A percentile compares a stretch with the other conserved stretches of the same genome.
phyloP scores from a whole-genome alignment of 1,140 invertebrate genomes.

The Micrasema longulum region DNA sequence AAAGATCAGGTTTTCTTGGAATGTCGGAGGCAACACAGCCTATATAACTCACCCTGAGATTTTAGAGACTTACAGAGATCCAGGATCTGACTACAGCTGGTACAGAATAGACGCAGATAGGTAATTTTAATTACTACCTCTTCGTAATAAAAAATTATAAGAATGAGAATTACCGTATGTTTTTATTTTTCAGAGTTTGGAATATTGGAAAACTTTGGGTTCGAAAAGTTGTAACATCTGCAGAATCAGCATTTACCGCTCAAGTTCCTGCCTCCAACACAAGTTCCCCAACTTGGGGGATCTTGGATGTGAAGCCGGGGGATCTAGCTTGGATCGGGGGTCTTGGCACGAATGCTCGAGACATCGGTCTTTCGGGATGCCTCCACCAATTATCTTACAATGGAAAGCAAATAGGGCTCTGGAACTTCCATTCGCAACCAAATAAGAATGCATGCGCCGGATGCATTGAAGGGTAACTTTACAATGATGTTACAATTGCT shows the following conservation, averaged over 20 bases:
- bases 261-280: conserved; percentile 56
- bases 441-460: conserved; percentile 75
- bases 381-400: conserved; percentile 83
- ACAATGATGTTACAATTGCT: too few species aligned
- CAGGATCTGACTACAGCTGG: conserved; percentile 59
- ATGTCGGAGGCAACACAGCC: conserved; percentile 77
- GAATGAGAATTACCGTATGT: neutral
- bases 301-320: conserved; percentile 57
- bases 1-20: conserved; percentile 81
- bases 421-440: conserved; percentile 81
- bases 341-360: conserved; percentile 59
- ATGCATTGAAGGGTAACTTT: conserved; percentile 79
- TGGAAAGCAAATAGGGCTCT: conserved; percentile 83
- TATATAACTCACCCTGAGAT: conserved; percentile 71
- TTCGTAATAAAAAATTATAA: too few species aligned
- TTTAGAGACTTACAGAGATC: conserved; percentile 39
- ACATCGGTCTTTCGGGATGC: conserved; percentile 76
- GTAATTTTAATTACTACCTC: conserved; percentile 54
- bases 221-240: conserved; percentile 49
- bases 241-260: conserved; percentile 22
- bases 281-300: conserved; percentile 49
- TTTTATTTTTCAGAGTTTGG: conserved; percentile 58
- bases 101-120: conserved; percentile 64
- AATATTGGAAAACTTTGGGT: conserved; percentile 60
- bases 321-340: conserved; percentile 56